phyloP scores from a whole-genome alignment of 2,888 invertebrate species.

The Onthophagus sagittarius region DNA sequence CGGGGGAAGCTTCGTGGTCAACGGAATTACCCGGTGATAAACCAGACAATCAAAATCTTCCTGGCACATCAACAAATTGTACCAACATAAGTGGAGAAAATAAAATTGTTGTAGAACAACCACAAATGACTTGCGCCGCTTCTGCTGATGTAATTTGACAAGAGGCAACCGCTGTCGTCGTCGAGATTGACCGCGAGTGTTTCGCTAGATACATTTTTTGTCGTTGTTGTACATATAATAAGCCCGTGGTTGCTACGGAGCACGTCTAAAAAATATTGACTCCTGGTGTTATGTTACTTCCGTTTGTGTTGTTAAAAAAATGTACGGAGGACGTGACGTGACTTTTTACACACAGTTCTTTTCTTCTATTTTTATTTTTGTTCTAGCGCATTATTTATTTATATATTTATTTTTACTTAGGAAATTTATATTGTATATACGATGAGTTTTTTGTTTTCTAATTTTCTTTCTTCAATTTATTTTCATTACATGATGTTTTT shows the following conservation, averaged over 20 bases:
- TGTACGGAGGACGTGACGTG: not conserved
- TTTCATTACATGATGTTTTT: not conserved
- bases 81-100: conserved; percentile 27
- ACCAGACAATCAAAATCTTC: conserved; percentile 41
- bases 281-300: not conserved
- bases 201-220: conserved; percentile 48
- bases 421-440: conserved; percentile 19
- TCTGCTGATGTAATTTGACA: conserved; percentile 44
- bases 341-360: not conserved
- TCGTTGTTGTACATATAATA: conserved; percentile 48
- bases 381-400: conserved; percentile 25
- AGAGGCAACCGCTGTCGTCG: conserved; percentile 36
- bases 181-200: conserved; percentile 41
- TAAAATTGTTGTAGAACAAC: conserved; percentile 18
- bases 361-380: not conserved
- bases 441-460: not conserved
- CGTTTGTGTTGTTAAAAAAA: conserved; percentile 25
- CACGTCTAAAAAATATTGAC: conserved; percentile 39
- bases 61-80: conserved; percentile 42
- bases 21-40: conserved; percentile 17
- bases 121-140: conserved; percentile 28
- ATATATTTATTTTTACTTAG: conserved; percentile 30
- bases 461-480: not conserved
- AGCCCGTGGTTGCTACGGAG: conserved; percentile 41
- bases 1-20: not conserved